phyloP scores from a whole-genome alignment of 2,113 vertebrate genomes.

The Conger conger region DNA sequence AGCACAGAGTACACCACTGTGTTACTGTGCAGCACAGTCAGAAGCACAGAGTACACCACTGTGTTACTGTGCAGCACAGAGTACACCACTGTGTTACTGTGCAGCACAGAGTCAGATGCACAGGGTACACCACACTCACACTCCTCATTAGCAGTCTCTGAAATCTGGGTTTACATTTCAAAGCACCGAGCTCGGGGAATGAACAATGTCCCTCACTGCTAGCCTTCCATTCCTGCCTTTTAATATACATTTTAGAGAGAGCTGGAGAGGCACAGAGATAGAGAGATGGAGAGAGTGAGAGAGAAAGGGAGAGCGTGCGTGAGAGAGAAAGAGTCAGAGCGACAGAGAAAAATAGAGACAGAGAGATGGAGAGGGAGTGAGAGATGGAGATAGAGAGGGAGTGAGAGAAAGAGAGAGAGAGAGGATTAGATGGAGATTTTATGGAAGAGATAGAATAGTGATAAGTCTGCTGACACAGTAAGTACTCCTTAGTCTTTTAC shows the following conservation, averaged over 20 bases:
- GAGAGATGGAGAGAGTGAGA: too few relatives aligned
- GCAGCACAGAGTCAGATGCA: not conserved
- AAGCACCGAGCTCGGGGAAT: not conserved
- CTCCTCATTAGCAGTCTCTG: not conserved
- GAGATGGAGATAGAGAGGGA: too few relatives aligned
- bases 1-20: too few relatives aligned
- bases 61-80: not conserved
- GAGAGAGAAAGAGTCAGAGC: too few relatives aligned
- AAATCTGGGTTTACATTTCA: not conserved
- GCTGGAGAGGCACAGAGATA: too few relatives aligned
- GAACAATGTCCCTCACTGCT: not conserved
- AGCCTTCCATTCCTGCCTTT: not conserved
- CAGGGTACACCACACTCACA: not conserved
- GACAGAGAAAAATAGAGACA: too few relatives aligned
- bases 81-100: not conserved
- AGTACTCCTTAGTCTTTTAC: not conserved
- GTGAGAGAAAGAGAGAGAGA: too few relatives aligned
- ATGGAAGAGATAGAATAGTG: not conserved
- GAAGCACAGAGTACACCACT: not conserved
- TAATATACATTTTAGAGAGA: too few relatives aligned
- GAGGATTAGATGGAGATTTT: not conserved
- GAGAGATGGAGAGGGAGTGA: too few relatives aligned
- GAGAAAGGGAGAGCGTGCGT: too few relatives aligned
- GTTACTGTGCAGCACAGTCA: too few relatives aligned
- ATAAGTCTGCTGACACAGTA: not conserved